A percentile compares a stretch with the other conserved stretches of the same genome.
Evolutionary conservation across 2,797 vertebrate species (phyloP).

Genomic region (Trachurus trachurus): DNA sequence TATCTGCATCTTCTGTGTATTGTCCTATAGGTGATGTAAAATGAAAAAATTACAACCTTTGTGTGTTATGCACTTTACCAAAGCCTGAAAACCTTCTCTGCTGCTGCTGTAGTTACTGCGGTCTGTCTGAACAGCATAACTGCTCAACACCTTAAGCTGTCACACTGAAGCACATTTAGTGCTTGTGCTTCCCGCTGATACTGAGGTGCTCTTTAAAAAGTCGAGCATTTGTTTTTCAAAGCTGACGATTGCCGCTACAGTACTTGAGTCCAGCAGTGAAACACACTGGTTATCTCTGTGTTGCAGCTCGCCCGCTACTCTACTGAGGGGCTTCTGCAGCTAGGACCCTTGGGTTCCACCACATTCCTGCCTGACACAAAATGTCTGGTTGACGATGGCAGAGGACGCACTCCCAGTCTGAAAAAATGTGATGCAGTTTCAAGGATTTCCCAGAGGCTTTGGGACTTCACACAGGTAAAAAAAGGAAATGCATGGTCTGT

Average conservation of each 20-base stretch:
- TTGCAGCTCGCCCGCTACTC: slow-evolving; percentile 96
- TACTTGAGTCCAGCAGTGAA: not conserved
- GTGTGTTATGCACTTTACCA: not conserved
- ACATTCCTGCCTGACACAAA: slow-evolving; percentile 97
- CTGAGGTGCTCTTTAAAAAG: slow-evolving; percentile 20
- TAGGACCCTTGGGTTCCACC: slow-evolving; percentile 96
- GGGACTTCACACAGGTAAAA: slow-evolving; percentile 97
- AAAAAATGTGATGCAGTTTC: slow-evolving; percentile 92
- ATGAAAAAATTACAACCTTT: not conserved
- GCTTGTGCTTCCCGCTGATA: not conserved
- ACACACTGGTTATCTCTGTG: slow-evolving; percentile 40
- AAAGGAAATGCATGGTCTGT: not conserved
- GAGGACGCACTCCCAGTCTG: slow-evolving; percentile 90
- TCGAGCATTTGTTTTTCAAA: slow-evolving; percentile 9
- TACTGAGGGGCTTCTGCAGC: slow-evolving; percentile 93
- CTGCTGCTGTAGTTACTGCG: slow-evolving; percentile 1
- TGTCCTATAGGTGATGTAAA: not conserved
- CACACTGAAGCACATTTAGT: slow-evolving; percentile 20
- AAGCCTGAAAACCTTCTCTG: not conserved
- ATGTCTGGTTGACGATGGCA: slow-evolving; percentile 95
- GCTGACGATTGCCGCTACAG: slow-evolving; percentile 14
- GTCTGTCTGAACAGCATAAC: slow-evolving; percentile 20
- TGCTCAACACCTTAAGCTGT: not conserved
- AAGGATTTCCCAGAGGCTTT: slow-evolving; percentile 92
- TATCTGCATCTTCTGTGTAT: not conserved